Base-by-base conservation (phyloP, 2,797 vertebrate genomes). In the Rhinatrema bivittatum region DNA sequence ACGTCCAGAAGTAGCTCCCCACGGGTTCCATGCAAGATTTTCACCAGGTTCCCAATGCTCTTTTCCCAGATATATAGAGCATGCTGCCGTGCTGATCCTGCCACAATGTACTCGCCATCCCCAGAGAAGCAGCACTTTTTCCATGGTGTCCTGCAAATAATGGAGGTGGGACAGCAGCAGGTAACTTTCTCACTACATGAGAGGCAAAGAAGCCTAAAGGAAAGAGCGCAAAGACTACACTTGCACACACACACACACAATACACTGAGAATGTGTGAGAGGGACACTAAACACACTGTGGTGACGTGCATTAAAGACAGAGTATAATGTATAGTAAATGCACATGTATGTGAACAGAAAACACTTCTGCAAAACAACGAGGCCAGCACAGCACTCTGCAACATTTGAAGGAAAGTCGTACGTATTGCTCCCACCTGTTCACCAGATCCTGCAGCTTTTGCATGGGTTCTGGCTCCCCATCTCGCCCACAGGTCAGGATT, bases 21-120 rank as follows among this genome's bases (percentile, higher is more conserved):
- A 15, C 95, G 76, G 1, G 95, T 98, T 0, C 94, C 95, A 0
- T 97, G 95, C 1, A 98, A 88, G 47, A 98, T 98, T 68, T 98
- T 98, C 56, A 98, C 95, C 55, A 98, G 75, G 74, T 98, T 98
- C 6, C 95, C 95, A 7, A 98, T 98, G 68, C 95, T 98, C 64
- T 98, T 98, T 72, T 98, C 94, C 94, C 94, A 98, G 27, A 98
- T 98, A 68, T 98, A 98, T 10, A 98, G 82, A 1, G 95, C 94
- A 2, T 98, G 95, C 58, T 97, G 95, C 7, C 93, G 70, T 5
- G 95, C 95, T 0, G 95, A 98, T 2, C 95, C 95, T 0, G 95
- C 95, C 45, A 97, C 94, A 2, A 98, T 98, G 46, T 98, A 98
- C 18, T 98, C 95, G 0, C 95, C 94, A 2, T 98, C 95, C 5